Percentiles rank a stretch among this genome's conserved stretches.
These are phyloP conservation scores for Tenodera sinensis DNA, from an alignment of 2,888 invertebrate species.

Conservation along the genomic window DNA sequence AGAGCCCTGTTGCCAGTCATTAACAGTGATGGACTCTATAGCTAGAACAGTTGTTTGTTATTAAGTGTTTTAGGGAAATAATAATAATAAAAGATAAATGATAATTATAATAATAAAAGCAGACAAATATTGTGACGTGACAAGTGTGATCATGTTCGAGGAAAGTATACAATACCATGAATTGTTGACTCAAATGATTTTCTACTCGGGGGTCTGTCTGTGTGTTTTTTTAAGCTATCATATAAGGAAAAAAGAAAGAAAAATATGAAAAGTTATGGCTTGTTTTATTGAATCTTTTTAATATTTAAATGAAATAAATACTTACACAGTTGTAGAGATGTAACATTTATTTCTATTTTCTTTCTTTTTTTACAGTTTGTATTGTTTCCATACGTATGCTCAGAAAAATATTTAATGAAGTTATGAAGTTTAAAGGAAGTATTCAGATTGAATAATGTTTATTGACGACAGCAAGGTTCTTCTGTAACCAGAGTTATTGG, in stretches of 20 bases:
- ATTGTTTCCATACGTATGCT: slow-evolving; percentile 10
- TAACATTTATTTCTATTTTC: background rate
- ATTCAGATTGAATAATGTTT: background rate
- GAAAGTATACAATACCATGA: slow-evolving; percentile 7
- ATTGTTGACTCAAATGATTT: slow-evolving; percentile 13
- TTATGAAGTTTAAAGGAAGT: background rate
- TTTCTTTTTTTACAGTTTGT: slow-evolving; percentile 4
- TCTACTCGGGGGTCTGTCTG: slow-evolving; percentile 6
- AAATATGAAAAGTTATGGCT: slow-evolving; percentile 9
- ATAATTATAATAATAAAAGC: background rate
- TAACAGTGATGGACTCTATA: slow-evolving; percentile 39
- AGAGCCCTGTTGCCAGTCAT: slow-evolving; percentile 91
- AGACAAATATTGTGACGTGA: background rate
- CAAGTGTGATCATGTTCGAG: slow-evolving; percentile 4
- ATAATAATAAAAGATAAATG: background rate
- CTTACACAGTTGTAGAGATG: background rate
- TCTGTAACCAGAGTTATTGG: background rate
- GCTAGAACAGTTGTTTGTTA: slow-evolving; percentile 15
- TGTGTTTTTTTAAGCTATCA: slow-evolving; percentile 10
- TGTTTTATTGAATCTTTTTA: slow-evolving; percentile 10
- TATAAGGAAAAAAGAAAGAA: slow-evolving; percentile 6
- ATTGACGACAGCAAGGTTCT: background rate
- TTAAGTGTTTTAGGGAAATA: slow-evolving; percentile 14
- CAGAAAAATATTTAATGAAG: slow-evolving; percentile 4
- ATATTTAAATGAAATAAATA: background rate